These are phyloP conservation scores for Brachymystax lenok DNA, from an alignment of 2,797 vertebrate genomes.

Conservation along the genomic window DNA sequence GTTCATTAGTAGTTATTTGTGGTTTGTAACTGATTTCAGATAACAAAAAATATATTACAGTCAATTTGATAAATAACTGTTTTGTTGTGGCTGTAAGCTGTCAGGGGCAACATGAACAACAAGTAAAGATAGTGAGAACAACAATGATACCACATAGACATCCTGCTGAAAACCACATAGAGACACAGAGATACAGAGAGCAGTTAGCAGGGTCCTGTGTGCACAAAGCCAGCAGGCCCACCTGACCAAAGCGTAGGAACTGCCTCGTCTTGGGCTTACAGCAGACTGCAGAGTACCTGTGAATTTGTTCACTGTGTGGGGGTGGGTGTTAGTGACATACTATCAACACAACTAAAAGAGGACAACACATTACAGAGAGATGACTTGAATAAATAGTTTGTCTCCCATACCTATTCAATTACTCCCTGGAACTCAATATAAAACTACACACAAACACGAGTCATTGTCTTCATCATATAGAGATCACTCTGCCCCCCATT, in stretches of 20 bases:
- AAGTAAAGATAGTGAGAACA: not conserved
- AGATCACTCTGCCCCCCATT: not conserved
- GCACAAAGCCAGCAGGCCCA: not conserved
- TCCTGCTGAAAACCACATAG: not conserved
- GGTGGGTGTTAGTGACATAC: not conserved
- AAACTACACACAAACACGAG: not conserved
- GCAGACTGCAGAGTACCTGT: not conserved
- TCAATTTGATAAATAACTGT: not conserved
- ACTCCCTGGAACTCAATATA: not conserved
- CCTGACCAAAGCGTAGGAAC: not conserved
- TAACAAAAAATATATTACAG: not conserved
- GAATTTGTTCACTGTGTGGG: not conserved
- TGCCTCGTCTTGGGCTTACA: not conserved
- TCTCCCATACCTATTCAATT: not conserved
- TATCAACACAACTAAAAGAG: not conserved
- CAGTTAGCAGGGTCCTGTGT: not conserved
- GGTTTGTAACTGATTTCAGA: not conserved
- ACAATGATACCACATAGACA: not conserved
- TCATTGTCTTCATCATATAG: not conserved
- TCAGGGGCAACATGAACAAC: not conserved
- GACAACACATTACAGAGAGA: not conserved
- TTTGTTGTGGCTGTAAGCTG: not conserved
- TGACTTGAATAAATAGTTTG: not conserved
- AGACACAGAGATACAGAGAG: not conserved
- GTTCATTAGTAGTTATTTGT: not conserved